A percentile compares a stretch with the other conserved stretches of the same genome.
phyloP scores from a whole-genome alignment of 2,113 vertebrate species.

The Charadrius vociferus region DNA sequence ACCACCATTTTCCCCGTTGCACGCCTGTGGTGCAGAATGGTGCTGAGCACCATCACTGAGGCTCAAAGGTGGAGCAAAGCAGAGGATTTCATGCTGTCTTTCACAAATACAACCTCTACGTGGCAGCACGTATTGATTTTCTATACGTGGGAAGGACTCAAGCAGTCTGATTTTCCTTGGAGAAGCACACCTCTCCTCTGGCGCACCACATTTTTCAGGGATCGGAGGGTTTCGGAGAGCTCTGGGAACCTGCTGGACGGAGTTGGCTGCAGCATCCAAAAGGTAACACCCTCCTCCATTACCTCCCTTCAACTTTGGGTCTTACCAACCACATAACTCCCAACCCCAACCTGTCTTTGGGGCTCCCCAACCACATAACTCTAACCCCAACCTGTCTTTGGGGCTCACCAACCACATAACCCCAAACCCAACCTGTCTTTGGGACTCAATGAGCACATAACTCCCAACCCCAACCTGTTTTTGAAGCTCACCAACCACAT shows the following conservation, averaged over 20 bases:
- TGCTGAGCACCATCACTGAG: neutral
- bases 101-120: neutral
- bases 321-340: neutral
- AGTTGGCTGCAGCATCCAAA: neutral
- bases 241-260: neutral
- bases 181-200: neutral
- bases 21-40: neutral
- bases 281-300: neutral
- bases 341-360: neutral
- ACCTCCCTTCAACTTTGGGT: neutral
- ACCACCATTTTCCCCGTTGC: rapidly evolving
- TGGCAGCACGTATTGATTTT: neutral
- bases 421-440: too few species aligned
- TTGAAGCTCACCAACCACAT: neutral
- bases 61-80: neutral
- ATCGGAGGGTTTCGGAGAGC: neutral
- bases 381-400: too few species aligned
- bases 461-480: neutral
- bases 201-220: rapidly evolving
- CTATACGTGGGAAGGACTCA: neutral
- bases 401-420: neutral
- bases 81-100: neutral
- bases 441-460: neutral
- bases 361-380: neutral
- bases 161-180: neutral